Evolutionary conservation across 2,797 vertebrate species (phyloP).

Genomic region (Myotis findleyi): DNA sequence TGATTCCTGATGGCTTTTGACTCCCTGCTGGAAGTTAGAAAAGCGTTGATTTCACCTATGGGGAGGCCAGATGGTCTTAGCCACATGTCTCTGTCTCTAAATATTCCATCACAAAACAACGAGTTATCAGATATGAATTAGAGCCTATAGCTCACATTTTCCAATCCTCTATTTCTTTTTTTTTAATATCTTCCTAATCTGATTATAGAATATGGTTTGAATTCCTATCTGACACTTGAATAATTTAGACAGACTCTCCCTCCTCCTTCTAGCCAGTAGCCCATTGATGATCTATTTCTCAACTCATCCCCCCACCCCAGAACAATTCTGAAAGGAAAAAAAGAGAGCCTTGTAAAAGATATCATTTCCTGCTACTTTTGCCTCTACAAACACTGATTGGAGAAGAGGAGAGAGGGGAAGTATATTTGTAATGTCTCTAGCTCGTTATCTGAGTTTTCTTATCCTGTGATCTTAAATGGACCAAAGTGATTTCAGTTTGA

Average conservation of each 20-base stretch:
- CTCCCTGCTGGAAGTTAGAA: conserved; percentile 60
- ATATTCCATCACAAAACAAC: conserved; percentile 18
- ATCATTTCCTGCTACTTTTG: conserved; percentile 52
- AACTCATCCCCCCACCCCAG: neutral
- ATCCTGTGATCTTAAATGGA: neutral
- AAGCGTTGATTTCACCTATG: conserved; percentile 1
- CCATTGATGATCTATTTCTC: conserved; percentile 19
- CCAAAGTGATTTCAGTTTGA: conserved; percentile 10
- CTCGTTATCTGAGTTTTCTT: neutral
- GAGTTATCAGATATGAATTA: conserved; percentile 51
- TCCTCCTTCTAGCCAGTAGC: neutral
- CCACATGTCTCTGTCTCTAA: neutral
- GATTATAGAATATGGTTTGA: conserved; percentile 9
- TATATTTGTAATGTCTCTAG: neutral
- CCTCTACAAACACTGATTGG: conserved; percentile 17
- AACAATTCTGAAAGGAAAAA: conserved; percentile 48
- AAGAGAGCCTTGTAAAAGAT: conserved; percentile 18
- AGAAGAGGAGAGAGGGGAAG: neutral
- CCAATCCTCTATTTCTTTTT: conserved; percentile 47
- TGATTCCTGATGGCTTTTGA: conserved; percentile 51
- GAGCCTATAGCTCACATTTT: conserved; percentile 6
- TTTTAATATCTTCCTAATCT: conserved; percentile 47
- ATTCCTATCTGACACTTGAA: neutral
- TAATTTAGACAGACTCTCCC: neutral
- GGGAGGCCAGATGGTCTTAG: neutral